Base-by-base conservation (phyloP, 1,140 invertebrate species). In the Chrysopa pallens region DNA sequence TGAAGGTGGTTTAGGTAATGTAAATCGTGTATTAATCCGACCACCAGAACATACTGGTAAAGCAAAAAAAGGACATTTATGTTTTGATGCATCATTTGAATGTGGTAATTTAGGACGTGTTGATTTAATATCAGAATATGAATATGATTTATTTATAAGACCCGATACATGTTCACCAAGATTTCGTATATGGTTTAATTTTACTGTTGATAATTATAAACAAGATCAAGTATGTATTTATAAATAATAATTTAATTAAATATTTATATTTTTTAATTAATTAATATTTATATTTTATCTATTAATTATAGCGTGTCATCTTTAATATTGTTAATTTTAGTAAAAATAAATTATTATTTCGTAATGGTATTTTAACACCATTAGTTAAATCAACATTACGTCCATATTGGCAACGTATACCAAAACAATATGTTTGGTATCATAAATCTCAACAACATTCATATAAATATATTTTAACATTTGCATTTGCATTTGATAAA, bases 261-360 rank as follows among this genome's bases (percentile, higher is more conserved):
- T 7, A 38, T 31, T 12, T 17, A 42, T 40, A 14, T 42, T 11
- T 42, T 23, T 35, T 29, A 33, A 8, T 33, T 12, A 40, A 6
- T 42, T 29, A 35, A 7, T 36, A 29, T 12, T 44, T 13, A 40
- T 33, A 17, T 33, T 42, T 43, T 41, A 46, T 42, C 36, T 45
- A 44, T 48, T 43, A 42, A 46, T 76, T 74, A 47, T 65, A 95
- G 77, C 74, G 89, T 48, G 90, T 97, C 1, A 83, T 98, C 47
- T 96, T 98, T 63, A 97, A 97, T 56, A 80, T 98, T 40, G 89
- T 97, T 1, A 98, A 98, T 66, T 79, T 98, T 39, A 92, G 89
- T 46, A 96, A 95, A 62, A 80, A 74, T 43, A 76, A 80, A 44
- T 93, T 87, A 53, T 64, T 96, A 7, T 97, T 91, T 53, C 76